phyloP scores from a whole-genome alignment of 2,113 vertebrate genomes.

The Ibidorhyncha struthersii region DNA sequence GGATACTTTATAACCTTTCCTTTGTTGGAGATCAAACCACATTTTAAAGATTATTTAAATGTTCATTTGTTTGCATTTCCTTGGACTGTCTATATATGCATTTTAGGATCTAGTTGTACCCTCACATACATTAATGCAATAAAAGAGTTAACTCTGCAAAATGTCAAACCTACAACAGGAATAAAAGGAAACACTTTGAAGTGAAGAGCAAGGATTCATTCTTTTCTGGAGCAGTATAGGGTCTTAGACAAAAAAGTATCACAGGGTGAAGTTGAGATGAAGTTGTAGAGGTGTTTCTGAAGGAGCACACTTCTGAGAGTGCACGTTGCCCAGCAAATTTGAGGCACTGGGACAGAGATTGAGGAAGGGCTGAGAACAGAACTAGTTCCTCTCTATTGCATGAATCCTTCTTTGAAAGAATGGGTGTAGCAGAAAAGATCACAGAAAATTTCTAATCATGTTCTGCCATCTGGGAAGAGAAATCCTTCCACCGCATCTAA shows the following conservation, averaged over 20 bases:
- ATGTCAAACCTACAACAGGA: background rate
- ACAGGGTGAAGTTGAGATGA: background rate
- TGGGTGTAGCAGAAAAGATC: background rate
- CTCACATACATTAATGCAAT: background rate
- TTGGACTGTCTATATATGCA: background rate
- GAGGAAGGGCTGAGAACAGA: background rate
- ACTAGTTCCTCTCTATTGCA: background rate
- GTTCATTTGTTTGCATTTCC: background rate
- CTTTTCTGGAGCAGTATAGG: background rate
- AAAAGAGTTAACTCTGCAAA: background rate
- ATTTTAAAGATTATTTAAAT: background rate
- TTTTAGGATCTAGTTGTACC: background rate
- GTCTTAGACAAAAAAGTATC: background rate
- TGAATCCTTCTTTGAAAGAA: background rate
- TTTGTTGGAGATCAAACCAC: background rate
- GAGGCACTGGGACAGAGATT: background rate
- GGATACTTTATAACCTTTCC: background rate
- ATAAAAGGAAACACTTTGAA: background rate
- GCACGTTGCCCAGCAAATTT: rapidly evolving
- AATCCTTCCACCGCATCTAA: background rate
- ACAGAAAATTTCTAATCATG: background rate
- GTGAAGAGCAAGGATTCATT: background rate
- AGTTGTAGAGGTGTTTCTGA: background rate
- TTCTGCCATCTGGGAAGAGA: background rate
- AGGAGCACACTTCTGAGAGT: background rate